These are phyloP conservation scores for Poicephalus meyeri DNA, from an alignment of 2,113 vertebrate species.

Conservation along the genomic window DNA sequence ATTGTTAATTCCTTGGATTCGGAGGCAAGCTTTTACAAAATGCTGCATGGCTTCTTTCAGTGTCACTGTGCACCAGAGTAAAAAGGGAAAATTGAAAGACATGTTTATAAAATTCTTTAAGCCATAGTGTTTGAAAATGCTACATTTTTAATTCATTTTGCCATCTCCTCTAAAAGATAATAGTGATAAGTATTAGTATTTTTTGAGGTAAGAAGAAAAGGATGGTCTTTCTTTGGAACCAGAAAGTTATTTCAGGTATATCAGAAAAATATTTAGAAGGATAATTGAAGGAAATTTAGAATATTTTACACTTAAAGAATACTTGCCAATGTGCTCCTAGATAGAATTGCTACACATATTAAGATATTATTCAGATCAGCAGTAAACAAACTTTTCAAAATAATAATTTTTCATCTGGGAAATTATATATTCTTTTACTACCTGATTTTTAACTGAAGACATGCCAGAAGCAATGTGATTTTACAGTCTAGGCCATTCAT, in stretches of 20 bases:
- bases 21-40: background rate
- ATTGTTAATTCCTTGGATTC: background rate
- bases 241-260: background rate
- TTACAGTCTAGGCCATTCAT: background rate
- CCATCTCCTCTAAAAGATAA: background rate
- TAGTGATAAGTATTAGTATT: background rate
- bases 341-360: background rate
- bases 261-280: background rate
- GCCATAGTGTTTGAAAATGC: background rate
- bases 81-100: background rate
- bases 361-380: background rate
- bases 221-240: background rate
- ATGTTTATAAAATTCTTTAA: background rate
- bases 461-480: background rate
- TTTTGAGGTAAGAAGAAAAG: background rate
- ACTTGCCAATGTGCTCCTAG: background rate
- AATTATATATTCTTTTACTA: background rate
- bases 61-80: background rate
- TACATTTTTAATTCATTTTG: background rate
- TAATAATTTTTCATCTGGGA: fast-evolving
- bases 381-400: background rate
- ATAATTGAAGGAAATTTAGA: background rate
- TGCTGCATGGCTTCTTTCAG: background rate
- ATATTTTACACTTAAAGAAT: background rate
- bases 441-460: background rate